Base-by-base conservation (phyloP, 2,797 vertebrate species). In the Lacerta viridis region DNA sequence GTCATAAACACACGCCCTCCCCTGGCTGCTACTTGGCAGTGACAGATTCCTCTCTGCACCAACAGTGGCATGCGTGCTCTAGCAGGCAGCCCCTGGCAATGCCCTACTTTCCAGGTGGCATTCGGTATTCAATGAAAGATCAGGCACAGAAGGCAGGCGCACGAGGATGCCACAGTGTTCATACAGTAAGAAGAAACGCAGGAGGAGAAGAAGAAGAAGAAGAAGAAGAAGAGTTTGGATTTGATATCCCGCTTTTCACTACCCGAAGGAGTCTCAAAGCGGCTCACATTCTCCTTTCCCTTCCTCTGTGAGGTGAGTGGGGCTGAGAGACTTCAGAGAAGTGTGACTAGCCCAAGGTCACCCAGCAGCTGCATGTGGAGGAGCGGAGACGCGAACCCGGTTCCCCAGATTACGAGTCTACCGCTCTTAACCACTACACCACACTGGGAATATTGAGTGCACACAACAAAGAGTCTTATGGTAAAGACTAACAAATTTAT, bases 21-120 rank as follows among this genome's bases (percentile, higher is more conserved):
- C 77, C 10, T 89, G 33, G 79, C 80, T 78, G 61, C 72, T 89
- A 55, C 72, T 82, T 43, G 64, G 72, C 77, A 81, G 82, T 77
- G 5, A 18, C 77, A 29, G 13, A 11, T 2, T 33, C 25, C 69
- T 76, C 71, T 43, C 46, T 61, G 69, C 77, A 75, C 43, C 86
- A 84, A 66, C 10, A 25, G 77, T 41, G 23, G 59, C 25, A 15
- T 76, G 41, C 59, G 17, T 80, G 83, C 36, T 85, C 23, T 39
- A 55, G 64, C 66, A 25, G 71, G 61, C 55, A 81, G 88, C 78
- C 83, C 59, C 23, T 80, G 71, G 69, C n/a, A 87, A 82, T 87
- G 86, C 86, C 43, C 77, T 81, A 55, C 33, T 86, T 55, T 89
- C 87, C 79, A 84, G 68, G 29, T 74, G 66, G 76, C 79, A 69